Conservation (phyloP, 2,888 invertebrate species). For the Platycheirus albimanus region DNA sequence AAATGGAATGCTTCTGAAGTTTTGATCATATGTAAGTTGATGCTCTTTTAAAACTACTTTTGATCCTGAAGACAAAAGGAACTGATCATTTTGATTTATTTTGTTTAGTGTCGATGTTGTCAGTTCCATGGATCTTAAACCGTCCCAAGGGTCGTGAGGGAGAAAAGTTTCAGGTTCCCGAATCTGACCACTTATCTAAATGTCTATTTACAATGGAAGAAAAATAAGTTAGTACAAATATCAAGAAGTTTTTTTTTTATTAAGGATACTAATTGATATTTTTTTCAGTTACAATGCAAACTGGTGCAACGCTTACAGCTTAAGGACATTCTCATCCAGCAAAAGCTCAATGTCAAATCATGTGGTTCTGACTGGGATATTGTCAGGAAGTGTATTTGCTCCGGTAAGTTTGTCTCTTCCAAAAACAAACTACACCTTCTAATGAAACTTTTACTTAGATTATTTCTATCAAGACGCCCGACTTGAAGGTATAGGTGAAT, state of each 20-base stretch:
- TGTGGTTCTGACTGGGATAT: constrained; percentile 99
- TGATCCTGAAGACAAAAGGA: not conserved
- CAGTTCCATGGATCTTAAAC: constrained; percentile 99
- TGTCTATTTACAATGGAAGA: constrained; percentile 99
- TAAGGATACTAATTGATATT: not conserved
- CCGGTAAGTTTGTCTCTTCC: no score
- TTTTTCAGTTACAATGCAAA: constrained; percentile 89
- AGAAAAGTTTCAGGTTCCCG: constrained; percentile 99
- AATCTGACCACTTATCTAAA: constrained; percentile 98
- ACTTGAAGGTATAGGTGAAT: constrained; percentile 98
- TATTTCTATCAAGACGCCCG: constrained; percentile 99
- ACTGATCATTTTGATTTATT: not conserved
- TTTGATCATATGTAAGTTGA: constrained; percentile 89
- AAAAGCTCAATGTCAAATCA: constrained; percentile 94
- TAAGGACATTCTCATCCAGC: constrained; percentile 97
- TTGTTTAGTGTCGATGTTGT: constrained; percentile 96
- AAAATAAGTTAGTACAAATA: constrained; percentile 88
- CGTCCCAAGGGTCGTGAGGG: constrained; percentile 99
- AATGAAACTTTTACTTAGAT: constrained; percentile 83
- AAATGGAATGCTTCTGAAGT: constrained; percentile 97
- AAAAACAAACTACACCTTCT: no score
- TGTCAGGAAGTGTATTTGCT: constrained; percentile 98
- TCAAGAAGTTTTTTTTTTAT: not conserved
- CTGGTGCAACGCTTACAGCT: constrained; percentile 99
- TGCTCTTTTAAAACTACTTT: no score